phyloP scores from a whole-genome alignment of 2,888 invertebrate genomes.

The Periphyllus acericola region DNA sequence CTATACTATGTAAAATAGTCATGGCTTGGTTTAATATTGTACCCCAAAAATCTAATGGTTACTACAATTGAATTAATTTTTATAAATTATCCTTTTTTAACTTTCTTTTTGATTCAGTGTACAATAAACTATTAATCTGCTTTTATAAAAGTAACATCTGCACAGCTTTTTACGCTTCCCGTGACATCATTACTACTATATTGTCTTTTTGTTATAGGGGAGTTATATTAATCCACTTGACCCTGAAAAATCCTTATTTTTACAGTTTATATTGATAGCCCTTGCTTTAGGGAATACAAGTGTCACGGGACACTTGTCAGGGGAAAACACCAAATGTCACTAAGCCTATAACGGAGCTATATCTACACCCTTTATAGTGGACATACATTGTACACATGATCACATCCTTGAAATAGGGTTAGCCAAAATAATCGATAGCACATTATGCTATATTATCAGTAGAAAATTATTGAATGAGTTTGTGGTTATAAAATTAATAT shows the following conservation, averaged over 20 bases:
- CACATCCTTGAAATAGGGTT: constrained; percentile 4
- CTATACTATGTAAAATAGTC: no score
- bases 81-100: neutral
- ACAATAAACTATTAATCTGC: neutral
- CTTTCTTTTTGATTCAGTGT: neutral
- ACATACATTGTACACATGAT: neutral
- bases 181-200: constrained; percentile 37
- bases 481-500: neutral
- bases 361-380: constrained; percentile 27
- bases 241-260: constrained; percentile 35
- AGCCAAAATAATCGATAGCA: neutral
- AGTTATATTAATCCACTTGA: constrained; percentile 45
- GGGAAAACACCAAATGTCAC: constrained; percentile 58
- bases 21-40: no score
- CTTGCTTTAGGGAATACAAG: constrained; percentile 13
- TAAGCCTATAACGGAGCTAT: neutral
- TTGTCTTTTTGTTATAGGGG: constrained; percentile 44
- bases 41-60: no score
- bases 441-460: neutral
- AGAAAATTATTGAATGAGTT: neutral
- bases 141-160: constrained; percentile 50
- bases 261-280: constrained; percentile 4
- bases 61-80: neutral
- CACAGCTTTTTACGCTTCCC: constrained; percentile 30
- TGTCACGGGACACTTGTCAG: constrained; percentile 20